phyloP scores from a whole-genome alignment of 1,140 invertebrate species.

The Pomacea maculata region DNA sequence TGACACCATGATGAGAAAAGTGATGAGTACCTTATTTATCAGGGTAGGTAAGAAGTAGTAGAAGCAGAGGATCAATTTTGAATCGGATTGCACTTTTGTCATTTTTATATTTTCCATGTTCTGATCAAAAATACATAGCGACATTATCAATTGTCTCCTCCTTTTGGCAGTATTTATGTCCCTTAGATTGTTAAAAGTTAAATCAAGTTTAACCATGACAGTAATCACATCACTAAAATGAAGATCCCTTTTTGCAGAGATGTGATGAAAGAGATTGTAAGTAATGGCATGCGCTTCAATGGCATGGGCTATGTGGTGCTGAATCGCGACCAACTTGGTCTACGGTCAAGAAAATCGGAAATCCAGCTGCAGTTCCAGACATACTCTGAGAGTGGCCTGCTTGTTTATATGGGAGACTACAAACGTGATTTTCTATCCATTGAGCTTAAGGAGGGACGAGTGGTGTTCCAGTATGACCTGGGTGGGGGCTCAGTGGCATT shows the following conservation, averaged over 20 bases:
- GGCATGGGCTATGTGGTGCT: conserved; percentile 84
- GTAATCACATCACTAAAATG: too few relatives aligned
- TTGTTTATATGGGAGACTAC: conserved; percentile 85
- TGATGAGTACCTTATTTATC: too few relatives aligned
- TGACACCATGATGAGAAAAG: too few relatives aligned
- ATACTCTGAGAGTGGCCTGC: conserved; percentile 82
- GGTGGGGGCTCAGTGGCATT: conserved; percentile 76
- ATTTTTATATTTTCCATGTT: too few relatives aligned
- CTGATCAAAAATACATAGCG: too few relatives aligned
- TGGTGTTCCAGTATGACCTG: conserved; percentile 75
- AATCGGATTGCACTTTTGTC: too few relatives aligned
- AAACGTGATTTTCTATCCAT: conserved; percentile 81
- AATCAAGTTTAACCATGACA: too few relatives aligned
- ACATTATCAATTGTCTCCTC: too few relatives aligned
- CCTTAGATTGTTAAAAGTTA: too few relatives aligned
- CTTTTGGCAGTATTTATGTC: too few relatives aligned
- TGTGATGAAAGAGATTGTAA: conserved; percentile 43
- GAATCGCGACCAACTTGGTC: conserved; percentile 66
- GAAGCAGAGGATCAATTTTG: too few relatives aligned
- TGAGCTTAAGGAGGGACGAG: conserved; percentile 80
- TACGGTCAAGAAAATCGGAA: conserved; percentile 69
- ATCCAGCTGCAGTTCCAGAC: conserved; percentile 87
- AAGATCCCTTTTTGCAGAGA: conserved; percentile 31
- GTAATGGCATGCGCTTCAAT: conserved; percentile 74
- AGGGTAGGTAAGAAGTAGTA: too few relatives aligned